Conservation (phyloP, 2,113 vertebrate species). For the Centropristis striata region DNA sequence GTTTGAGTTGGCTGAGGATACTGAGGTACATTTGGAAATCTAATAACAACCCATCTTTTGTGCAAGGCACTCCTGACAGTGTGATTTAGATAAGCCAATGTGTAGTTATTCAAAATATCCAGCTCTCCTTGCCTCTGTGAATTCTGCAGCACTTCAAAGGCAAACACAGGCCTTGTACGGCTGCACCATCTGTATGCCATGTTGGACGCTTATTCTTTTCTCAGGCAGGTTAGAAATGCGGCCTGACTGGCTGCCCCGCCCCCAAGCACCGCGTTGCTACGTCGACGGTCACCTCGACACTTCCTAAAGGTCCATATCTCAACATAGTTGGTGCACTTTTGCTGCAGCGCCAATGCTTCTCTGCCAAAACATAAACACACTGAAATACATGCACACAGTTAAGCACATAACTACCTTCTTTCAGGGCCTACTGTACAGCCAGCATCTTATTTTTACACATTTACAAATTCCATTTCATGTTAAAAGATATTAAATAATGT, state of each 20-base stretch:
- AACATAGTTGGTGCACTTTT: background rate
- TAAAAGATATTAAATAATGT: conserved; percentile 60
- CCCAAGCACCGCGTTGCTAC: background rate
- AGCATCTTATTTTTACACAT: conserved; percentile 32
- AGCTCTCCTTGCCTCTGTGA: background rate
- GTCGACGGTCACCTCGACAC: conserved; percentile 9
- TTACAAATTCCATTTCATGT: conserved; percentile 61
- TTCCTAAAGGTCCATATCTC: conserved; percentile 14
- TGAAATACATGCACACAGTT: background rate
- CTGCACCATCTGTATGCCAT: conserved; percentile 10
- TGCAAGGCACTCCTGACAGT: conserved; percentile 20
- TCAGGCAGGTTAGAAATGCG: conserved; percentile 19
- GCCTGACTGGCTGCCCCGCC: conserved; percentile 6
- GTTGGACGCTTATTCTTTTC: conserved; percentile 40
- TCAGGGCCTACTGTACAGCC: background rate
- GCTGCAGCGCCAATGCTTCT: background rate
- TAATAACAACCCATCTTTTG: conserved; percentile 29
- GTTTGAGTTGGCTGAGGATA: conserved; percentile 20
- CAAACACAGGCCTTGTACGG: conserved; percentile 12
- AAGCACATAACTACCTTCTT: conserved; percentile 16
- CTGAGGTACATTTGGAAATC: conserved; percentile 30
- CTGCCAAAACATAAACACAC: background rate
- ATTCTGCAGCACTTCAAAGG: conserved; percentile 47
- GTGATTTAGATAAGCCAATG: conserved; percentile 33
- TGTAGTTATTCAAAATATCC: conserved; percentile 55